Evolutionary conservation across 2,113 vertebrate genomes (phyloP).

Genomic region (Cottus gobio): DNA sequence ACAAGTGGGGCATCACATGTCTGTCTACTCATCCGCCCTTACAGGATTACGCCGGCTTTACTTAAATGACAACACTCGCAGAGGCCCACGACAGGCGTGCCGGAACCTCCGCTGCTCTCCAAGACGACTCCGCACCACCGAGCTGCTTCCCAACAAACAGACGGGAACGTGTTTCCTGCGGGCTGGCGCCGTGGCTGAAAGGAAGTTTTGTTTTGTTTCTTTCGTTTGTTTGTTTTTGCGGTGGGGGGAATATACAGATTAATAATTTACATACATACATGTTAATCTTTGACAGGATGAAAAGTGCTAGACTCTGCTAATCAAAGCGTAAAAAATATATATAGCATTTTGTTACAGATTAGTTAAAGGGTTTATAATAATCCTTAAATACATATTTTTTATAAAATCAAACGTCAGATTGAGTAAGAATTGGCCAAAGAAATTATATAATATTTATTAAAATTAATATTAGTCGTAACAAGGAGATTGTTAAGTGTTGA

Average conservation of each 20-base stretch:
- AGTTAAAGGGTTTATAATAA: neutral
- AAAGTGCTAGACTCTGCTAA: neutral
- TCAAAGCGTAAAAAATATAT: neutral
- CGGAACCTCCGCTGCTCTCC: constrained; percentile 7
- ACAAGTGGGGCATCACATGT: constrained; percentile 81
- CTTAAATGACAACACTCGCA: constrained; percentile 75
- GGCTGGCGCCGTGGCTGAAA: neutral
- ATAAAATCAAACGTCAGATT: neutral
- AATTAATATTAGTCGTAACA: neutral
- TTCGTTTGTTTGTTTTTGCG: constrained; percentile 1
- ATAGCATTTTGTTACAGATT: neutral
- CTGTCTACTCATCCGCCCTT: constrained; percentile 82
- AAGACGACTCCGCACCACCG: neutral
- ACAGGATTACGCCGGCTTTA: constrained; percentile 83
- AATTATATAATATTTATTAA: neutral
- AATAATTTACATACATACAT: neutral
- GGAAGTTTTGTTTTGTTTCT: neutral
- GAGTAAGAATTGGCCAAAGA: neutral
- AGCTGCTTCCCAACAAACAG: constrained; percentile 10
- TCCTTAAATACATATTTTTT: neutral
- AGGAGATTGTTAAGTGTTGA: neutral
- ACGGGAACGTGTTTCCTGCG: neutral
- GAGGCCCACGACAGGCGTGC: constrained; percentile 40
- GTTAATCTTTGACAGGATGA: neutral
- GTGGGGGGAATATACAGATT: no score